These are phyloP conservation scores for Bos indicus DNA, from an alignment of 2,113 vertebrate genomes.

Conservation along the genomic window DNA sequence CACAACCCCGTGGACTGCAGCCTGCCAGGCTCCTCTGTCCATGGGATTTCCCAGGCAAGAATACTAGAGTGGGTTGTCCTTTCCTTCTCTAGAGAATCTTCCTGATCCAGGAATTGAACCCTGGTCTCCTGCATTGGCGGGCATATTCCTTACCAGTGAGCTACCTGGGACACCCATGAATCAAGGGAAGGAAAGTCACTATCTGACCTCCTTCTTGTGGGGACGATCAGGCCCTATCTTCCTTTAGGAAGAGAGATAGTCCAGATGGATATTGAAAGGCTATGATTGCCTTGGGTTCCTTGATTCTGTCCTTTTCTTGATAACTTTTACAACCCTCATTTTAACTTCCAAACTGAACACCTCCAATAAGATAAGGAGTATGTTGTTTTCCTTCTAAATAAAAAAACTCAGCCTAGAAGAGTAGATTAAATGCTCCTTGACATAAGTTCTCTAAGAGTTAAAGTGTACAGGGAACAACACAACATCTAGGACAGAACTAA, in stretches of 20 bases:
- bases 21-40: neutral
- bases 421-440: neutral
- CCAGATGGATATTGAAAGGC: neutral
- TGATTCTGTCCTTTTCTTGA: neutral
- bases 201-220: neutral
- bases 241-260: neutral
- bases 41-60: neutral
- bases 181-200: neutral
- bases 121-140: neutral
- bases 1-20: neutral
- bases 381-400: neutral
- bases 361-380: neutral
- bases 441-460: neutral
- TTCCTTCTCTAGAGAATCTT: neutral
- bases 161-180: neutral
- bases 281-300: neutral
- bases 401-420: neutral
- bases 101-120: neutral
- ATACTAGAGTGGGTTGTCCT: neutral
- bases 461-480: neutral
- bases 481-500: neutral
- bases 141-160: neutral
- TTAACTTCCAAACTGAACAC: neutral
- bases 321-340: neutral
- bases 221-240: neutral